Evolutionary conservation across 2,113 vertebrate genomes (phyloP).

Genomic region (Meleagris gallopavo): DNA sequence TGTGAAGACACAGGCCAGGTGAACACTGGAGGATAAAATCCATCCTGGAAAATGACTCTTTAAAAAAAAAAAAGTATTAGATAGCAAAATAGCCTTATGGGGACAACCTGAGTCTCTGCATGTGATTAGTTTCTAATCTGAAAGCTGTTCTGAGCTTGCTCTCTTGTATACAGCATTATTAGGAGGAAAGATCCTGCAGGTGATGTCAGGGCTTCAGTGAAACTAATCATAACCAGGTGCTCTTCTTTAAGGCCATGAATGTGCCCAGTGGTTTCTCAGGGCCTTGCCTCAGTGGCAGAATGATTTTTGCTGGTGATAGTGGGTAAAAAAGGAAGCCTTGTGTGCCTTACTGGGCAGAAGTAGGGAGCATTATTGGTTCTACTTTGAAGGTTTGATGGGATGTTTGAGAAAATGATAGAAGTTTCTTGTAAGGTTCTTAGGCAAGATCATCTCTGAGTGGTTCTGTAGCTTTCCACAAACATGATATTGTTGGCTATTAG

Average conservation of each 20-base stretch:
- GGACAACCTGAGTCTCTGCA: background rate
- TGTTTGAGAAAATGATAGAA: background rate
- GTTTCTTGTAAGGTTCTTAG: background rate
- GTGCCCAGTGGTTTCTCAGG: background rate
- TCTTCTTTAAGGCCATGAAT: background rate
- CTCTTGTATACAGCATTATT: background rate
- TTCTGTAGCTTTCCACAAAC: background rate
- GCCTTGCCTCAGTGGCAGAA: accelerated
- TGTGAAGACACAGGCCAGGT: constrained; percentile 64
- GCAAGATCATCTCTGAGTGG: background rate
- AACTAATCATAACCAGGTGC: background rate
- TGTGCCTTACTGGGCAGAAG: accelerated
- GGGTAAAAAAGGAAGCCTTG: accelerated
- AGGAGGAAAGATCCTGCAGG: background rate
- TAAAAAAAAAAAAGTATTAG: background rate
- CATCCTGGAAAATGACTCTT: constrained; percentile 21
- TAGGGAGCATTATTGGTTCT: background rate
- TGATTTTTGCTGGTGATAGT: background rate
- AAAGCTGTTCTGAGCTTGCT: background rate
- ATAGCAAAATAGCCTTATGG: background rate
- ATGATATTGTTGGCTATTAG: background rate
- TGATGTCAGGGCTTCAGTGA: background rate
- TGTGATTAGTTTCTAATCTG: constrained; percentile 8
- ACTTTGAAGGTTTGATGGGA: background rate
- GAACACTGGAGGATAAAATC: constrained; percentile 34